Evolutionary conservation across 2,797 vertebrate genomes (phyloP).

Genomic region (Mycteria americana): DNA sequence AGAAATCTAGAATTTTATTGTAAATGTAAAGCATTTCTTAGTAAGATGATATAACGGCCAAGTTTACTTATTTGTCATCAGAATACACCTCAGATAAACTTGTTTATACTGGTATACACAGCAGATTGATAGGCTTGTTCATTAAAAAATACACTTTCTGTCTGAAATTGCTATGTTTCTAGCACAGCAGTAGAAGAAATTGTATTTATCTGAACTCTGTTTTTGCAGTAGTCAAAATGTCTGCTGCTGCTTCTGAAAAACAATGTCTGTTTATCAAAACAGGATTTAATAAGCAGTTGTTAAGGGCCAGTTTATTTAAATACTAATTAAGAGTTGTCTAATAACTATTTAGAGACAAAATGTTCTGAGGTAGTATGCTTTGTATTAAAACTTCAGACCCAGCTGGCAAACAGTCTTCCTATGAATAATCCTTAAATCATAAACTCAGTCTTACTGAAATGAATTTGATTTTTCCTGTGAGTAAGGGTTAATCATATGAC

Average conservation of each 20-base stretch:
- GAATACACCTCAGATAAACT: background rate
- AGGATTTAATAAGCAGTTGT: slow-evolving; percentile 67
- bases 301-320: slow-evolving; percentile 61
- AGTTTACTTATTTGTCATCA: background rate
- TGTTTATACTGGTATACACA: background rate
- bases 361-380: slow-evolving; percentile 27
- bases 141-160: slow-evolving; percentile 26
- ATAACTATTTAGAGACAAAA: slow-evolving; percentile 64
- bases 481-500: background rate
- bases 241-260: slow-evolving; percentile 68
- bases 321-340: slow-evolving; percentile 62
- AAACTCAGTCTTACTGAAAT: background rate
- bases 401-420: slow-evolving; percentile 2
- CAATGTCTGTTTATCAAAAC: slow-evolving; percentile 66
- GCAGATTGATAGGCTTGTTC: slow-evolving; percentile 16
- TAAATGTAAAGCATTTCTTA: background rate
- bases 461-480: slow-evolving; percentile 19
- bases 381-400: slow-evolving; percentile 15
- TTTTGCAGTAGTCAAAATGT: slow-evolving; percentile 59
- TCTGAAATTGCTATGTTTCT: slow-evolving; percentile 17
- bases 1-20: background rate
- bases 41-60: background rate
- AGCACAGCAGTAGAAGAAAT: slow-evolving; percentile 28
- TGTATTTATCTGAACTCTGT: slow-evolving; percentile 41
- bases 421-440: slow-evolving; percentile 30